Base-by-base conservation (phyloP, 2,888 invertebrate genomes). In the Apeira syringaria region DNA sequence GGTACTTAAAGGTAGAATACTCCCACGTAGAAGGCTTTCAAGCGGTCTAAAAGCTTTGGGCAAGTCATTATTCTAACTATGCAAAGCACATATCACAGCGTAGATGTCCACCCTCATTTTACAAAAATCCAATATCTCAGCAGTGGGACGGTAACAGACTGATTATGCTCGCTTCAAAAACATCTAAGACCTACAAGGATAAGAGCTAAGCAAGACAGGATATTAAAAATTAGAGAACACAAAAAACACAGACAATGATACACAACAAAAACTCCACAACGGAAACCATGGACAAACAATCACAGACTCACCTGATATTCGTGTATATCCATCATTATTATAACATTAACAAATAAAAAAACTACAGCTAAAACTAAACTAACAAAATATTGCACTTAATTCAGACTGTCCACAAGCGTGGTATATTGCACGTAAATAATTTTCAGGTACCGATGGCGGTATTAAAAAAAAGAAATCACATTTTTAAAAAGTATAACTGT, bases 241-340 rank as follows among this genome's bases (percentile, higher is more conserved):
- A 50, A 50, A 46, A 46, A 49, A 41, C 45, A 42, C 32, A 42
- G 41, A 45, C 37, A 41, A 45, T 24, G 12, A n/a, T 5, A 15
- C 20, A 29, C 20, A 25, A 9, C 26, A 45, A 45, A 49, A 42
- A 25, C 20, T 7, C 7, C 5, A 17, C 17, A 20, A 20, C 7
- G 7, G 2, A 2, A 17, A 2, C 2, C 2, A 2, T n/a, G 7
- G 7, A 5, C 5, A 6, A 20, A 20, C 18, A 20, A 27, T 22
- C 37, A 41, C 38, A n/a, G 47, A 53, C 81, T 80, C 59, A 89
- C 88, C 84, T 88, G 88, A 59, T 88, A 89, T 53, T 89, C 88
- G 36, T 75, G 81, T 47, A 86, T 74, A 80, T 89, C 88, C 88
- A 89, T 83, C 59, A 73, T 73, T 53, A 64, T 56, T 45, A 44